Evolutionary conservation across 2,113 vertebrate species (phyloP).

Genomic region (Zonotrichia leucophrys): DNA sequence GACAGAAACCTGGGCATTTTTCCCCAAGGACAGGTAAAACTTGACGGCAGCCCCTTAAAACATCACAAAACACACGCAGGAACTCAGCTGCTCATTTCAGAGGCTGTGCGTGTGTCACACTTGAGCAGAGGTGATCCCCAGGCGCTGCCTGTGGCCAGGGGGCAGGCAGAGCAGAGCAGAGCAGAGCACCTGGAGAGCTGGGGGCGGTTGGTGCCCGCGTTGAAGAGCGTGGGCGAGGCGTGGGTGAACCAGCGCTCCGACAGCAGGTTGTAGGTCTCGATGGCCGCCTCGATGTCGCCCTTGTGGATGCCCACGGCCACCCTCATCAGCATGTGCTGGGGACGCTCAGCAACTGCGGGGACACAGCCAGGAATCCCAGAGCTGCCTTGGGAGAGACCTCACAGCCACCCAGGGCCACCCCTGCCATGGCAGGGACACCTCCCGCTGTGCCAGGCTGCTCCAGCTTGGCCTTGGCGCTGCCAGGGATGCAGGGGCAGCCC

Average conservation of each 20-base stretch:
- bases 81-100: not conserved
- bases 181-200: constrained; percentile 89
- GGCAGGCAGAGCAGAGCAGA: too few relatives aligned
- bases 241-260: constrained; percentile 98
- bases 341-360: constrained; percentile 88
- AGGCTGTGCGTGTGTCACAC: accelerated
- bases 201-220: constrained; percentile 92
- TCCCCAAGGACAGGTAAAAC: too few relatives aligned
- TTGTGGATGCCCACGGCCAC: constrained; percentile 93
- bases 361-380: accelerated
- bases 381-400: accelerated
- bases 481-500: not conserved
- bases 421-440: not conserved
- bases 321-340: constrained; percentile 97
- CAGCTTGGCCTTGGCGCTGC: not conserved
- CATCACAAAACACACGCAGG: accelerated
- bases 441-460: not conserved
- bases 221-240: constrained; percentile 95
- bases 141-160: not conserved
- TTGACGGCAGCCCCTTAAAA: not conserved
- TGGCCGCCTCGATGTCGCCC: constrained; percentile 85
- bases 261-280: constrained; percentile 94
- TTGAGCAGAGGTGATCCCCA: accelerated
- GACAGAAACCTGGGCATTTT: accelerated
- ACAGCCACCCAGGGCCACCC: accelerated